Base-by-base conservation (phyloP, 2,888 invertebrate genomes). In the Agriopis marginaria region DNA sequence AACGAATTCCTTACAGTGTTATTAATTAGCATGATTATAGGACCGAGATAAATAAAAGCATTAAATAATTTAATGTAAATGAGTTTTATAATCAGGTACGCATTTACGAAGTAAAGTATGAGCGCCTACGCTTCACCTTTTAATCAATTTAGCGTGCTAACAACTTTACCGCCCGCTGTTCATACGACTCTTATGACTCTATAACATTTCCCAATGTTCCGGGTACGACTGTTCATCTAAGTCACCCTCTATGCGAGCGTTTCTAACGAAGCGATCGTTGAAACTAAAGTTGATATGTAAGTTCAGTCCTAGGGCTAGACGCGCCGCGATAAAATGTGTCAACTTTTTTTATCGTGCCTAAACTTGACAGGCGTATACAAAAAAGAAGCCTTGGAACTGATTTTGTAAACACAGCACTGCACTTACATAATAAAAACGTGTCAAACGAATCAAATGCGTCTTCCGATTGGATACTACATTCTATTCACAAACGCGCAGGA, bases 101-200 rank as follows among this genome's bases (percentile, higher is more conserved):
- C 74, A 73, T 65, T 76, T 71, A 62, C 74, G 74, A 66, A 71
- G 75, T 5, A 56, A 68, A 66, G 75, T 79, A 88, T 87, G 79
- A 90, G 89, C 84, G 87, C 80, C 70, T 58, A 70, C 70, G 66
- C 58, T 39, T 61, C 44, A 17, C 51, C 54, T 56, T 75, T 73
- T 85, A 86, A 86, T 87, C 86, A 89, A 90, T 89, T 90, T 87
- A 85, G 86, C 86, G 81, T 81, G 82, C 84, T 86, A 88, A 88
- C 86, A 84, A 82, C 79, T 76, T 75, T 65, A 80, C 77, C 82
- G 77, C 90, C 89, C 76, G 84, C 79, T 63, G 89, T 77, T 88
- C 78, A 85, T 86, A 89, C 86, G 85, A 82, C 76, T 80, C 78
- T 77, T 85, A 78, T 79, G 83, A 78, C 77, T 82, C 75, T 78